Conservation (phyloP, 2,113 vertebrate genomes). For the Corythaixoides concolor region DNA sequence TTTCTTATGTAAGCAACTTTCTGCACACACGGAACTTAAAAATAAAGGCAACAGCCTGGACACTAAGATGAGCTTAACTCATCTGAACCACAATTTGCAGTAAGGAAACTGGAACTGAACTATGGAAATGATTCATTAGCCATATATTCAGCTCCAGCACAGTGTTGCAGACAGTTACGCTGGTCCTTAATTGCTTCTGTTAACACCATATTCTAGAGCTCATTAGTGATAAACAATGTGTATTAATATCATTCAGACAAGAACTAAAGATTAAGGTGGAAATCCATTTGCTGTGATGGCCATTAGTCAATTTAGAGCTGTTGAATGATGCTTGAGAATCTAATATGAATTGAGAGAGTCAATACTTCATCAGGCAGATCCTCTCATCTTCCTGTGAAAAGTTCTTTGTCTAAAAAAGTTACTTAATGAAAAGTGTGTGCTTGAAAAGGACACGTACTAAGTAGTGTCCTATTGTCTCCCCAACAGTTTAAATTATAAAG, state of each 20-base stretch:
- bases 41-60: not conserved
- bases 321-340: slow-evolving; percentile 35
- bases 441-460: not conserved
- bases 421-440: not conserved
- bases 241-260: slow-evolving; percentile 62
- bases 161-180: slow-evolving; percentile 14
- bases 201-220: slow-evolving; percentile 61
- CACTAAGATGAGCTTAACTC: not conserved
- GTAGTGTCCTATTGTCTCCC: not conserved
- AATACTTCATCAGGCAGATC: slow-evolving; percentile 47
- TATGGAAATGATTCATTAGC: slow-evolving; percentile 45
- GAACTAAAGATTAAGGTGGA: slow-evolving; percentile 56
- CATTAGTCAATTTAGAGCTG: slow-evolving; percentile 63
- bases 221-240: slow-evolving; percentile 68
- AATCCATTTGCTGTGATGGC: slow-evolving; percentile 49
- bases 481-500: not conserved
- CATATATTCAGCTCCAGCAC: not conserved
- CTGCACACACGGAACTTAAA: not conserved
- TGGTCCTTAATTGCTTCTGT: slow-evolving; percentile 60
- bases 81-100: not conserved
- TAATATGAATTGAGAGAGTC: slow-evolving; percentile 25
- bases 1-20: not conserved
- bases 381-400: slow-evolving; percentile 16
- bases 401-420: slow-evolving; percentile 46
- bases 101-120: not conserved